Conservation (phyloP, 2,113 vertebrate species). For the Elaphurus davidianus region DNA sequence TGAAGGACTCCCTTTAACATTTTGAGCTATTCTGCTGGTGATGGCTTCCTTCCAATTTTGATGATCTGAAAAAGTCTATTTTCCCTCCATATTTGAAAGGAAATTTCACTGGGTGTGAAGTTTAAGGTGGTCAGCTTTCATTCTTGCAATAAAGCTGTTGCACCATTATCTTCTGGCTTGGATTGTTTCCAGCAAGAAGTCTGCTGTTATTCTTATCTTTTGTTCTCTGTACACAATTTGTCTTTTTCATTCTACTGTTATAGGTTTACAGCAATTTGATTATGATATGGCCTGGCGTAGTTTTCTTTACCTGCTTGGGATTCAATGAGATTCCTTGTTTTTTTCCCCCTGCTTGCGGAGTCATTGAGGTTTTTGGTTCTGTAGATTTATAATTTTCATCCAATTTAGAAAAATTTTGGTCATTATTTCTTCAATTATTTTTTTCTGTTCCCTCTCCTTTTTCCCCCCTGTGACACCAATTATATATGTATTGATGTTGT, state of each 20-base stretch:
- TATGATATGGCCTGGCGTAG: too few species aligned
- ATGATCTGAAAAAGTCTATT: not conserved
- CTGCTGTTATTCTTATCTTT: not conserved
- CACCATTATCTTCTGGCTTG: not conserved
- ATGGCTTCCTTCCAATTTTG: not conserved
- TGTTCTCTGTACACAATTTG: not conserved
- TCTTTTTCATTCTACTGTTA: not conserved
- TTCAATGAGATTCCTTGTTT: not conserved
- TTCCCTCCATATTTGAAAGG: not conserved
- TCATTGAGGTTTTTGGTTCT: not conserved
- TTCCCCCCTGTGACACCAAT: rapidly evolving
- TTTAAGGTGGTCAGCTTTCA: not conserved
- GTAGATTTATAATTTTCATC: not conserved
- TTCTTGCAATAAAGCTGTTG: not conserved
- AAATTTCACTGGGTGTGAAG: not conserved
- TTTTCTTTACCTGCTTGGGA: not conserved
- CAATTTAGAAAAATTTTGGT: not conserved
- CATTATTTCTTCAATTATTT: not conserved
- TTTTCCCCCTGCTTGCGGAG: not conserved
- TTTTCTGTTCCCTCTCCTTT: not conserved
- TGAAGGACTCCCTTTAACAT: not conserved
- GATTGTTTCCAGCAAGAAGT: not conserved
- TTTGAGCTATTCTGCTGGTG: not conserved
- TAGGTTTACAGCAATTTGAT: not conserved
- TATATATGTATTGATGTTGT: rapidly evolving